These are phyloP conservation scores for Epinephelus lanceolatus DNA, from an alignment of 2,113 vertebrate species.

Conservation along the genomic window DNA sequence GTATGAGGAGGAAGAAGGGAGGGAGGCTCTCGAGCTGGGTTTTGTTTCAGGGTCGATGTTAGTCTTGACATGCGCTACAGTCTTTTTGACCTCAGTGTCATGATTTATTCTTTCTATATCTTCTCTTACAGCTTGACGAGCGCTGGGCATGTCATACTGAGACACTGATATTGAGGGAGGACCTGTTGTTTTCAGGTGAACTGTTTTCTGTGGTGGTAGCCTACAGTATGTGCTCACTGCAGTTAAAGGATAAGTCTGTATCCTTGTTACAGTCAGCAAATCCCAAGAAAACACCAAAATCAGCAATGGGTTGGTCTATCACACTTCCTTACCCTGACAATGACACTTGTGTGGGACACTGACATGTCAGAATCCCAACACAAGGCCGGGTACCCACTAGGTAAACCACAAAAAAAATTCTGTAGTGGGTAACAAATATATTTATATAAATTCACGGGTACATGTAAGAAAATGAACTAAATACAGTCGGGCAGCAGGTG, in stretches of 20 bases:
- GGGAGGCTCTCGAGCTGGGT: conserved; percentile 35
- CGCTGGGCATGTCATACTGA: not conserved
- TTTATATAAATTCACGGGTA: no score
- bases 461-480: no score
- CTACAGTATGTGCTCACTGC: not conserved
- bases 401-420: no score
- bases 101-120: conserved; percentile 28
- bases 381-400: no score
- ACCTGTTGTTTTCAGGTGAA: conserved; percentile 9
- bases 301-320: not conserved
- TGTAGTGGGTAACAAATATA: no score
- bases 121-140: conserved; percentile 22
- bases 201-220: not conserved
- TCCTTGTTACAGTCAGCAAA: not conserved
- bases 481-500: no score
- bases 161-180: conserved; percentile 12
- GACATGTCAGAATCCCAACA: no score
- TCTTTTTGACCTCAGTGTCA: conserved; percentile 61
- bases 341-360: not conserved
- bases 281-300: not conserved
- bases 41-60: conserved; percentile 70
- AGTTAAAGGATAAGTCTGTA: not conserved
- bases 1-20: conserved; percentile 17
- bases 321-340: no score
- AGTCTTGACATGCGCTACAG: conserved; percentile 62